phyloP scores from a whole-genome alignment of 2,888 invertebrate species.

The Oxyteleia sp. region DNA sequence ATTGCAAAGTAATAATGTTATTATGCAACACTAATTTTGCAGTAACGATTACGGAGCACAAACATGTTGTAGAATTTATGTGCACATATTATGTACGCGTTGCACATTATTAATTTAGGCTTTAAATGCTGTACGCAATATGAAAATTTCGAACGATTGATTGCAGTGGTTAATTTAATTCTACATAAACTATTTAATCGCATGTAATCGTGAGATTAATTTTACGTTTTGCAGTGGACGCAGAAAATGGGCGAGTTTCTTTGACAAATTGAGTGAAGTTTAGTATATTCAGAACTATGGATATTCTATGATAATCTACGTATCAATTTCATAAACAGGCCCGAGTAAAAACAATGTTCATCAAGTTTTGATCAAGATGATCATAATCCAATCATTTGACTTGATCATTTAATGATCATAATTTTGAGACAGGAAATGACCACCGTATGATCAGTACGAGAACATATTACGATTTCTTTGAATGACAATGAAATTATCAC shows the following conservation, averaged over 20 bases:
- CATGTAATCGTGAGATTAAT: not conserved
- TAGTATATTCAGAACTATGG: too few species aligned
- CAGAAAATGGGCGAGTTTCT: not conserved
- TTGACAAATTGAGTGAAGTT: too few species aligned
- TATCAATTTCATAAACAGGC: too few species aligned
- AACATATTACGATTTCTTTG: too few species aligned
- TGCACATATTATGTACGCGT: not conserved
- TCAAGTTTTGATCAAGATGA: too few species aligned
- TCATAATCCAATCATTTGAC: too few species aligned
- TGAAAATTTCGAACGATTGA: not conserved
- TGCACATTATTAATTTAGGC: not conserved
- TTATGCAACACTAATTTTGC: not conserved
- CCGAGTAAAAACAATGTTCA: too few species aligned
- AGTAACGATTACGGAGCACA: not conserved
- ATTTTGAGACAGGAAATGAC: too few species aligned
- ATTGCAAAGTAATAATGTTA: constrained; percentile 1
- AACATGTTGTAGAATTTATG: not conserved
- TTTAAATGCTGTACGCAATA: not conserved
- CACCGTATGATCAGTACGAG: too few species aligned
- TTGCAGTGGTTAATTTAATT: constrained; percentile 13
- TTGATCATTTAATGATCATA: too few species aligned
- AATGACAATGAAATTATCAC: too few species aligned
- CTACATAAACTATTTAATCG: not conserved
- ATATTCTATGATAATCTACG: too few species aligned
- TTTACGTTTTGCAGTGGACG: not conserved